A percentile compares a stretch with the other conserved stretches of the same genome.
Conservation (phyloP, 2,113 vertebrate genomes). For the Epinephelus cyanopodus region DNA sequence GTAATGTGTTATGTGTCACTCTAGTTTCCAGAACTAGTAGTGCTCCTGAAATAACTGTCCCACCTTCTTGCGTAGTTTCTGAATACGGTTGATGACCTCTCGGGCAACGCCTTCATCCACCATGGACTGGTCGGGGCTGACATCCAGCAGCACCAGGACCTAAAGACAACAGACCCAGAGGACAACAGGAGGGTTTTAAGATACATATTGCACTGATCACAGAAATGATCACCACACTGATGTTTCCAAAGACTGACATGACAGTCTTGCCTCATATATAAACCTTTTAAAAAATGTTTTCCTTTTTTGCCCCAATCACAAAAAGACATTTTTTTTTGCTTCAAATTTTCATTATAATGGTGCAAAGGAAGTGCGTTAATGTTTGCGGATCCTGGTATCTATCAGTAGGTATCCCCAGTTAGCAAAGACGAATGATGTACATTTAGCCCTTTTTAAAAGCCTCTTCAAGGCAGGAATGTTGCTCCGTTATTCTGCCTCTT, state of each 20-base stretch:
- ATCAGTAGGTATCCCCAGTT: too few species aligned
- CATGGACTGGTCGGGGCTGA: constrained; percentile 96
- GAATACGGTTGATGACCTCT: constrained; percentile 98
- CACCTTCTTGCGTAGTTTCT: constrained; percentile 99
- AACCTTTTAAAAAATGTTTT: too few species aligned
- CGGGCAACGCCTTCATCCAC: constrained; percentile 95
- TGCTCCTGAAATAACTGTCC: constrained; percentile 55
- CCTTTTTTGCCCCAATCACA: too few species aligned
- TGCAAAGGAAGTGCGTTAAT: too few species aligned
- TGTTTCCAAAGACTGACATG: neutral
- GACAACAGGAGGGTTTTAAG: neutral
- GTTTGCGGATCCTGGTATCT: too few species aligned
- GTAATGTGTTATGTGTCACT: constrained; percentile 61
- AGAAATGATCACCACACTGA: neutral
- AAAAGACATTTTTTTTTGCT: too few species aligned
- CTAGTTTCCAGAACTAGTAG: constrained; percentile 25
- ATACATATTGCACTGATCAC: neutral
- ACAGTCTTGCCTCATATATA: neutral
- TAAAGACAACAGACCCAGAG: constrained; percentile 57
- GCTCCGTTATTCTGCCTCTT: too few species aligned
- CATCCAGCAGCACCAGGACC: constrained; percentile 93
- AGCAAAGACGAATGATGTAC: too few species aligned
- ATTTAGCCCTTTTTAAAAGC: too few species aligned
- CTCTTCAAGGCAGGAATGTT: too few species aligned
- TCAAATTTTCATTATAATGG: too few species aligned